Percentiles rank a stretch among this genome's conserved stretches.
Conservation (phyloP, 2,888 invertebrate genomes). For the Hololepta plana region DNA sequence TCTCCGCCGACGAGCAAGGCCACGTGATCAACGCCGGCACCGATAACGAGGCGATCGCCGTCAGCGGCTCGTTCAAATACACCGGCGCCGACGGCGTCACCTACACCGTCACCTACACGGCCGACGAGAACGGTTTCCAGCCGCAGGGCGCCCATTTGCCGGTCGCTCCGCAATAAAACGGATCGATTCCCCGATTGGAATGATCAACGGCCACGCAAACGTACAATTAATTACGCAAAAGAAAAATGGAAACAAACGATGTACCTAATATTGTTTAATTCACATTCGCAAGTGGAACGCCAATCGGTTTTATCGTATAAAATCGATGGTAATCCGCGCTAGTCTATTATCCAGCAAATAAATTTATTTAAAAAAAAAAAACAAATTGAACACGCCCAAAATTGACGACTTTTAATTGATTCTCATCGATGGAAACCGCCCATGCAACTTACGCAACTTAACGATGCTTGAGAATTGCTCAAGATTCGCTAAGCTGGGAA, state of each 20-base stretch:
- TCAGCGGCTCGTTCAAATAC: conserved; percentile 42
- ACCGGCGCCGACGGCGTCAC: conserved; percentile 40
- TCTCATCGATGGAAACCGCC: too few species aligned
- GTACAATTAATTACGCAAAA: too few species aligned
- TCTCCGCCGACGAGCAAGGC: conserved; percentile 40
- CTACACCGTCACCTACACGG: conserved; percentile 41
- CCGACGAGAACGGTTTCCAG: conserved; percentile 43
- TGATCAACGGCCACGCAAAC: too few species aligned
- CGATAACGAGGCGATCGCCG: conserved; percentile 40
- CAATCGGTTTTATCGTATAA: too few species aligned
- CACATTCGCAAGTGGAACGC: too few species aligned
- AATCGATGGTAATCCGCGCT: too few species aligned
- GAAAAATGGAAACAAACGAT: too few species aligned
- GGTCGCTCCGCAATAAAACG: conserved; percentile 13
- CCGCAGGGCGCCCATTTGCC: conserved; percentile 32
- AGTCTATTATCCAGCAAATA: conserved; percentile 2
- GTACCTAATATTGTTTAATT: too few species aligned
- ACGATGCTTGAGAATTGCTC: too few species aligned
- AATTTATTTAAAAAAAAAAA: not conserved
- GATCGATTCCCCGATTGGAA: conserved; percentile 1
- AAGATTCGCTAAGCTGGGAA: too few species aligned
- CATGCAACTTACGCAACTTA: too few species aligned
- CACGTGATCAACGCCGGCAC: conserved; percentile 41
- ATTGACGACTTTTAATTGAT: too few species aligned
- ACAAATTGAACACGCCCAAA: conserved; percentile 1